These are phyloP conservation scores for Dinomys branickii DNA, from an alignment of 2,113 vertebrate genomes.

Conservation along the genomic window DNA sequence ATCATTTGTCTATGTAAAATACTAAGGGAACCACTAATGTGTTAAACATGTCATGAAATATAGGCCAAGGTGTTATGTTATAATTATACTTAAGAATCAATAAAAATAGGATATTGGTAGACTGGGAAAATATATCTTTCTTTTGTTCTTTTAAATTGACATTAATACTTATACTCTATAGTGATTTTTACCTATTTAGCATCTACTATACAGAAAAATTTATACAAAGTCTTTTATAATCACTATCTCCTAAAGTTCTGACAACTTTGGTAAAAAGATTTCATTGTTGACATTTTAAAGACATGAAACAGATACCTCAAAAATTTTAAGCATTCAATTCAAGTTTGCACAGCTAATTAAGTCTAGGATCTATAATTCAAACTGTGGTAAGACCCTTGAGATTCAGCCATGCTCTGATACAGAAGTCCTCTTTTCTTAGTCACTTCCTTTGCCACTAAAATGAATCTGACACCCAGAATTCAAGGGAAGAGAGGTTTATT, in stretches of 20 bases:
- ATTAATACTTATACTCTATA: not conserved
- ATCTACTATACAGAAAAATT: not conserved
- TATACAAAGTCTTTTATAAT: not conserved
- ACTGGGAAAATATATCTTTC: not conserved
- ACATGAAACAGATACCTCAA: not conserved
- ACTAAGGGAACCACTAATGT: not conserved
- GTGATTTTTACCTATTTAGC: not conserved
- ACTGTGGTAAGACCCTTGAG: not conserved
- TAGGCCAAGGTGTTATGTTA: not conserved
- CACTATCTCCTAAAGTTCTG: not conserved
- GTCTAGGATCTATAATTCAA: not conserved
- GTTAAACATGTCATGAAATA: not conserved
- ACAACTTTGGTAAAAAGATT: not conserved
- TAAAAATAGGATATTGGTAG: not conserved
- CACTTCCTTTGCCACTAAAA: not conserved
- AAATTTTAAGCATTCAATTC: not conserved
- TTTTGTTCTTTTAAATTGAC: not conserved
- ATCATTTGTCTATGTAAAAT: not conserved
- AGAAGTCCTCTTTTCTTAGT: not conserved
- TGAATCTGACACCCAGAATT: not conserved
- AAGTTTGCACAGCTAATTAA: not conserved
- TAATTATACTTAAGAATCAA: not conserved
- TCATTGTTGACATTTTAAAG: slow-evolving; percentile 25
- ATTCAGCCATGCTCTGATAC: not conserved
- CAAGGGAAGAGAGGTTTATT: not conserved